phyloP scores from a whole-genome alignment of 2,113 vertebrate genomes.

The Catharus minimus region DNA sequence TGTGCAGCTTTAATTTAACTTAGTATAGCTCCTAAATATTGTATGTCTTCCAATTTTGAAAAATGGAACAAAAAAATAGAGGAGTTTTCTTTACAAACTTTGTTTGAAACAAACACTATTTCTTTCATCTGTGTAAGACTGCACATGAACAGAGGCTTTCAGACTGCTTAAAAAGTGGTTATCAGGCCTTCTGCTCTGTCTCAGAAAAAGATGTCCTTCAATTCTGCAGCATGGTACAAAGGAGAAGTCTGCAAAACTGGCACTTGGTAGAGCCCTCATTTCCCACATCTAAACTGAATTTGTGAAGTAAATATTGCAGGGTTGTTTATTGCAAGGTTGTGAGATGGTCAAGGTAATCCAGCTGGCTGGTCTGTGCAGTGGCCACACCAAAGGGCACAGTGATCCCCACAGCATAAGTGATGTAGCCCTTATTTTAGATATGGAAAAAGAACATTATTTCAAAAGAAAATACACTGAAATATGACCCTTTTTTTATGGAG shows the following conservation, averaged over 20 bases:
- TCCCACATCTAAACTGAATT: not conserved
- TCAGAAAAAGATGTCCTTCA: not conserved
- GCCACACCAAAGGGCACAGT: not conserved
- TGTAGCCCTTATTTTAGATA: not conserved
- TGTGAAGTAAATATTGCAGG: not conserved
- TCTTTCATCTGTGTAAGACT: not conserved
- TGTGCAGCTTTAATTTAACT: not conserved
- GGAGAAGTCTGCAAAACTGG: not conserved
- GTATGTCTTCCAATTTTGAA: not conserved
- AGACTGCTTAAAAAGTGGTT: not conserved
- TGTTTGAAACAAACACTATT: not conserved
- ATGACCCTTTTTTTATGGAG: not conserved
- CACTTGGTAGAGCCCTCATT: not conserved
- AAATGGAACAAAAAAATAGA: not conserved
- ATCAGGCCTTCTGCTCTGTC: not conserved
- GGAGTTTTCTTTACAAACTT: not conserved
- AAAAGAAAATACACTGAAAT: not conserved
- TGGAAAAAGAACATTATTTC: not conserved
- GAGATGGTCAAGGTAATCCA: not conserved
- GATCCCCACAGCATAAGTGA: not conserved
- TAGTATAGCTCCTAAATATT: not conserved
- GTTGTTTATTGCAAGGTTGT: not conserved
- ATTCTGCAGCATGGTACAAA: not conserved
- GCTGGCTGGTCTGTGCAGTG: not conserved
- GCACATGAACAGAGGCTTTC: not conserved